Evolutionary conservation across 1,140 invertebrate species (phyloP).

Genomic region (Plutomurus gul): DNA sequence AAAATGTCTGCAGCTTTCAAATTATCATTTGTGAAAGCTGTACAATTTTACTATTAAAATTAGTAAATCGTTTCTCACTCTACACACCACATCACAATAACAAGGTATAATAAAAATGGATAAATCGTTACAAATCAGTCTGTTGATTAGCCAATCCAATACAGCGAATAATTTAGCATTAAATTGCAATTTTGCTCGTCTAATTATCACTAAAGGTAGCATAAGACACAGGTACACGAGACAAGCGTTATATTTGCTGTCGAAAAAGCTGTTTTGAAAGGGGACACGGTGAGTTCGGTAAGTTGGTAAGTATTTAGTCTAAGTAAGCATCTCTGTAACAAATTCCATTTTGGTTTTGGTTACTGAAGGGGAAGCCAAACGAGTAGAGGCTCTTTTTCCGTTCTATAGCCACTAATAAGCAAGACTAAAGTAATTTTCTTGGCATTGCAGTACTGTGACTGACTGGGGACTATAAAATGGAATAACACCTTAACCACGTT

Average conservation of each 20-base stretch:
- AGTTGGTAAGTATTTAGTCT: background rate
- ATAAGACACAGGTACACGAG: background rate
- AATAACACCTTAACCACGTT: too few species aligned
- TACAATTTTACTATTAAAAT: too few species aligned
- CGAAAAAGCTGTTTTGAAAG: background rate
- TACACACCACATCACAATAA: too few species aligned
- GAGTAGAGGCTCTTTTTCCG: background rate
- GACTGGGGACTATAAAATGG: too few species aligned
- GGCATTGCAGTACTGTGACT: background rate
- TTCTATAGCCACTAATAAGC: background rate
- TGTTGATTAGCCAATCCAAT: constrained; percentile 9
- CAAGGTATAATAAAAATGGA: background rate
- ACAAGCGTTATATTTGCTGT: constrained; percentile 23
- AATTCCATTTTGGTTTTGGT: constrained; percentile 26
- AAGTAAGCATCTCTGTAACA: constrained; percentile 12
- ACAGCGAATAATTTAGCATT: constrained; percentile 20
- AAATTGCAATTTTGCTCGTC: constrained; percentile 27
- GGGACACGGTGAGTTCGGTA: constrained; percentile 3
- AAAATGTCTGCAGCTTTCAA: too few species aligned
- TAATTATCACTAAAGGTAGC: background rate
- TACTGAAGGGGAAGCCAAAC: constrained; percentile 13
- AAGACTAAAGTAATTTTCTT: constrained; percentile 21
- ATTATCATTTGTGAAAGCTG: too few species aligned
- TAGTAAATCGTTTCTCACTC: too few species aligned
- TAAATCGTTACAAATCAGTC: background rate